A percentile compares a stretch with the other conserved stretches of the same genome.
Conservation (phyloP, 2,113 vertebrate genomes). For the Sphyrna mokarran region DNA sequence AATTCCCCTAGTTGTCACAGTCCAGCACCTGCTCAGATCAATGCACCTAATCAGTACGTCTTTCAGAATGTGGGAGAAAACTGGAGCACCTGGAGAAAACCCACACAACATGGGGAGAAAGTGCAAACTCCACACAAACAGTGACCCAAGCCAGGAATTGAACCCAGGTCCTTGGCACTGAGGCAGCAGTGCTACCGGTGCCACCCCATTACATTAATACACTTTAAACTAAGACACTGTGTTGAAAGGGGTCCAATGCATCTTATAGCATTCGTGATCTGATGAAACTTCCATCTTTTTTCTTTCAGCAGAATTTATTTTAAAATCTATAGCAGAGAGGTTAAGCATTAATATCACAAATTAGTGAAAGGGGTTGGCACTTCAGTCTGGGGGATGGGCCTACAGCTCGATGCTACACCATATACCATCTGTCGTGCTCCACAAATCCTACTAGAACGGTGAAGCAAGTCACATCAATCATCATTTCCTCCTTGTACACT, state of each 20-base stretch:
- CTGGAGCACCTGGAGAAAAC: too few species aligned
- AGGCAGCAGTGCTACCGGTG: too few species aligned
- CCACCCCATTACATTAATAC: neutral
- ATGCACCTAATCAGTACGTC: too few species aligned
- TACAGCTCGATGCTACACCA: neutral
- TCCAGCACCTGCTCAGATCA: too few species aligned
- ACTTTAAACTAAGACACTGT: neutral
- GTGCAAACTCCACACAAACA: too few species aligned
- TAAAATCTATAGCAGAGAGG: neutral
- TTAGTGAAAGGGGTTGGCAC: neutral
- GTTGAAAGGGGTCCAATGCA: neutral
- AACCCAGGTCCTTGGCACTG: too few species aligned
- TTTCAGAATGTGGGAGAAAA: too few species aligned
- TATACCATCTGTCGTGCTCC: neutral
- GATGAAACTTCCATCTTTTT: neutral
- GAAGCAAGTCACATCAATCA: constrained; percentile 7
- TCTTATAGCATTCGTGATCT: neutral
- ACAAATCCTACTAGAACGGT: neutral
- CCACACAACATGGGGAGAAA: too few species aligned
- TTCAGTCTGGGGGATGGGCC: neutral
- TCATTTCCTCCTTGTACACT: neutral
- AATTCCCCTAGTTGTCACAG: too few species aligned
- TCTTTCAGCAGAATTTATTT: neutral
- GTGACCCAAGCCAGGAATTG: too few species aligned
- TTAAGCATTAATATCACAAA: neutral